These are phyloP conservation scores for Callyntrura guangdongensis DNA, from an alignment of 2,888 invertebrate genomes.

Conservation along the genomic window DNA sequence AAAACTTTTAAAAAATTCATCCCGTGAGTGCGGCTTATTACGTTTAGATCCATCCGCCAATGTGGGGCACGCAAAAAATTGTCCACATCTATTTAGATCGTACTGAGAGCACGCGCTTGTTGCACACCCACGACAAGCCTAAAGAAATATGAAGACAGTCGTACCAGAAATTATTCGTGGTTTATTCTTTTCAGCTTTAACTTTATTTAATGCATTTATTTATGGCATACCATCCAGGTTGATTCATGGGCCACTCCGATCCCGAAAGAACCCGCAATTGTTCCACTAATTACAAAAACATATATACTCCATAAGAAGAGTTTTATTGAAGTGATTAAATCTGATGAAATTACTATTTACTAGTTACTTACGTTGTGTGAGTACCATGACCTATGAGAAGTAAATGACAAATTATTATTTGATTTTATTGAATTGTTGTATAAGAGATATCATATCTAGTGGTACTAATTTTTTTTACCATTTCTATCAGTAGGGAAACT, in stretches of 20 bases:
- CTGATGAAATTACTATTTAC: background rate
- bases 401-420: background rate
- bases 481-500: conserved; percentile 31
- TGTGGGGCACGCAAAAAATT: conserved; percentile 80
- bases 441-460: background rate
- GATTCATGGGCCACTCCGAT: conserved; percentile 58
- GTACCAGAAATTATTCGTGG: background rate
- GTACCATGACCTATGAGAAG: conserved; percentile 23
- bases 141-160: background rate
- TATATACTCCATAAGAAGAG: too few relatives aligned
- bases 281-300: conserved; percentile 56
- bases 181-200: background rate
- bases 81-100: conserved; percentile 73
- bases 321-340: background rate
- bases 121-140: conserved; percentile 77
- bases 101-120: conserved; percentile 46
- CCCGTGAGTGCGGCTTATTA: too few relatives aligned
- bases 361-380: conserved; percentile 23
- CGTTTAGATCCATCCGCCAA: conserved; percentile 52
- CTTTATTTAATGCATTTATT: background rate
- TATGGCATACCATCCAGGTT: conserved; percentile 27
- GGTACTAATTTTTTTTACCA: background rate
- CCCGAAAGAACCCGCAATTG: conserved; percentile 51
- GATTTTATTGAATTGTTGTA: background rate
- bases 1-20: too few relatives aligned